Conservation (phyloP, 2,113 vertebrate species). For the Xenus cinereus region DNA sequence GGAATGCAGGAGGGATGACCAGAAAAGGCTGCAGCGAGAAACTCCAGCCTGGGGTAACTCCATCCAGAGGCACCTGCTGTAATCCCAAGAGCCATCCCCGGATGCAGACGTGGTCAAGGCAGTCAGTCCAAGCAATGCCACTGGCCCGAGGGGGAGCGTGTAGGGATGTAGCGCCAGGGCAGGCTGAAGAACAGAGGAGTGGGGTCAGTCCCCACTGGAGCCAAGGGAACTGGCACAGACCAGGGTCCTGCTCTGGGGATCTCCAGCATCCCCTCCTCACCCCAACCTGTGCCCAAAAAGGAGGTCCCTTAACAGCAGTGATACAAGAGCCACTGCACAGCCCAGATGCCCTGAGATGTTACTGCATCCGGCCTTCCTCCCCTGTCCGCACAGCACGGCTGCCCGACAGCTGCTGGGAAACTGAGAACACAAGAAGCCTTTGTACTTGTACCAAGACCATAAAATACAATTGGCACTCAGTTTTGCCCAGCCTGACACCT, state of each 20-base stretch:
- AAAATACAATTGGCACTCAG: neutral
- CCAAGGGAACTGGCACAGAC: neutral
- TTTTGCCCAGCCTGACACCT: neutral
- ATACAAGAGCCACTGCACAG: neutral
- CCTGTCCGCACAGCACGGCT: neutral
- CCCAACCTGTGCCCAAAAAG: neutral
- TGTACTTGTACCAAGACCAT: neutral
- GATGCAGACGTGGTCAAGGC: rapidly evolving
- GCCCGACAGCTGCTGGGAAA: neutral
- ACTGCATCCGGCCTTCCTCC: neutral
- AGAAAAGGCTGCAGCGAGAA: neutral
- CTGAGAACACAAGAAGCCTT: neutral
- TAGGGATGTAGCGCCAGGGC: rapidly evolving
- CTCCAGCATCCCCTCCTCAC: neutral
- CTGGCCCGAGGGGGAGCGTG: neutral
- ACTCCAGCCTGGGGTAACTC: neutral
- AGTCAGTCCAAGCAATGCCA: rapidly evolving
- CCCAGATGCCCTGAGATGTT: neutral
- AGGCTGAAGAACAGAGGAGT: neutral
- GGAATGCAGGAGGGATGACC: neutral
- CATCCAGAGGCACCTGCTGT: neutral
- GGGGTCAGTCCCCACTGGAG: neutral
- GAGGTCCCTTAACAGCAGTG: neutral
- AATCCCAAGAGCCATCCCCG: neutral
- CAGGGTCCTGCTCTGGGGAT: neutral